A percentile compares a stretch with the other conserved stretches of the same genome.
phyloP scores from a whole-genome alignment of 2,888 invertebrate species.

The Lapara coniferarum region DNA sequence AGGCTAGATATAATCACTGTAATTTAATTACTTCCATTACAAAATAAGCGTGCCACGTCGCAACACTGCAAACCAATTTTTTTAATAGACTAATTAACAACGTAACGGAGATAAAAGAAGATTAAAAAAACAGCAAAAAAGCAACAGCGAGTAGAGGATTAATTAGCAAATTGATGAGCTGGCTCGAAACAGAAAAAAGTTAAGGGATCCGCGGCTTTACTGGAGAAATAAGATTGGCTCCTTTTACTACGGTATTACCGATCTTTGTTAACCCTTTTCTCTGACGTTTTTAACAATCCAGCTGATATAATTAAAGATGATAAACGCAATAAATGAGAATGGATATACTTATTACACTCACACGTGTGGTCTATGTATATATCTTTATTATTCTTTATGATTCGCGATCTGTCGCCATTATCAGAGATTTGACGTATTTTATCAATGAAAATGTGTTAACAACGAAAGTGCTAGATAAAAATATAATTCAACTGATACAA shows the following conservation, averaged over 20 bases:
- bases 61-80: background rate
- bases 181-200: conserved; percentile 2
- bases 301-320: too few relatives aligned
- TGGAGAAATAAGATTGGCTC: background rate
- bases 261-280: background rate
- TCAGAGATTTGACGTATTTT: background rate
- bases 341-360: too few relatives aligned
- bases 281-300: too few relatives aligned
- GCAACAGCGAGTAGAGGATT: background rate
- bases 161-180: conserved; percentile 23
- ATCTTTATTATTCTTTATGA: too few relatives aligned
- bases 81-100: conserved; percentile 11
- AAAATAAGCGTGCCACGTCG: background rate
- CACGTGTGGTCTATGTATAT: too few relatives aligned
- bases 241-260: background rate
- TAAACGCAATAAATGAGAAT: too few relatives aligned
- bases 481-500: too few relatives aligned
- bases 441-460: background rate
- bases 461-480: too few relatives aligned
- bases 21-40: background rate
- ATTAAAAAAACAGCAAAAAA: conserved; percentile 1
- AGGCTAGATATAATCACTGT: background rate
- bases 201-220: background rate
- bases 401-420: background rate
- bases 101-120: conserved; percentile 12